Evolutionary conservation across 2,113 vertebrate species (phyloP).

Genomic region (Cricetomys ansorgei): DNA sequence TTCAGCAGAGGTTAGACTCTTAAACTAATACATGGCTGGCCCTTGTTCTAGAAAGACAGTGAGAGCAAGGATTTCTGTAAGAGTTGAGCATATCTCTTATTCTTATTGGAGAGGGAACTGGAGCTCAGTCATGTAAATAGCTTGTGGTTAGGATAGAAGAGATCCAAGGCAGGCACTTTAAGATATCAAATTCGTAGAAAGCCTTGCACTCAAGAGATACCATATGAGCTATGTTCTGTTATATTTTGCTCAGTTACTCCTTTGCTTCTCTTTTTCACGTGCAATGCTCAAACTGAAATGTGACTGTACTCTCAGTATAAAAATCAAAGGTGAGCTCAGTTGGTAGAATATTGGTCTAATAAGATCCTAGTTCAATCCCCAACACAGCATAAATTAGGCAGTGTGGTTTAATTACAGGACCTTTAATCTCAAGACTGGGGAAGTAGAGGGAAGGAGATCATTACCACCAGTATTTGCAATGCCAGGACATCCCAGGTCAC

Average conservation of each 20-base stretch:
- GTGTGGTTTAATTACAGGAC: too few relatives aligned
- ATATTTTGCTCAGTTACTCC: background rate
- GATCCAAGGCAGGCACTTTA: background rate
- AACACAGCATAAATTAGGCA: background rate
- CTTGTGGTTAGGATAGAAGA: background rate
- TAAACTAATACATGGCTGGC: background rate
- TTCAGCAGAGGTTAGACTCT: constrained; percentile 10
- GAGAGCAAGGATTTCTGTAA: background rate
- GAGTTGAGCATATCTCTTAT: background rate
- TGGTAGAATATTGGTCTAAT: background rate
- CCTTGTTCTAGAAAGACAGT: background rate
- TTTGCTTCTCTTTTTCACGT: background rate
- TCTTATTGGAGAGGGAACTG: background rate
- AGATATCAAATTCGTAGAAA: background rate
- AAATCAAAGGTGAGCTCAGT: too few relatives aligned
- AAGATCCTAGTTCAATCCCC: background rate
- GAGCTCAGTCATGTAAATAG: background rate
- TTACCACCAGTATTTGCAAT: background rate
- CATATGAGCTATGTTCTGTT: background rate
- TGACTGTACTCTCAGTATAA: background rate
- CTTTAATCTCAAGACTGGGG: background rate
- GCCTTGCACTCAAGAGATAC: background rate
- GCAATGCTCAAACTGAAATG: constrained; percentile 52
- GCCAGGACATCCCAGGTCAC: background rate
- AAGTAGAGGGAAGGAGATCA: background rate